Percentiles rank a stretch among this genome's conserved stretches.
Evolutionary conservation across 2,113 vertebrate species (phyloP).

Genomic region (Physeter macrocephalus): DNA sequence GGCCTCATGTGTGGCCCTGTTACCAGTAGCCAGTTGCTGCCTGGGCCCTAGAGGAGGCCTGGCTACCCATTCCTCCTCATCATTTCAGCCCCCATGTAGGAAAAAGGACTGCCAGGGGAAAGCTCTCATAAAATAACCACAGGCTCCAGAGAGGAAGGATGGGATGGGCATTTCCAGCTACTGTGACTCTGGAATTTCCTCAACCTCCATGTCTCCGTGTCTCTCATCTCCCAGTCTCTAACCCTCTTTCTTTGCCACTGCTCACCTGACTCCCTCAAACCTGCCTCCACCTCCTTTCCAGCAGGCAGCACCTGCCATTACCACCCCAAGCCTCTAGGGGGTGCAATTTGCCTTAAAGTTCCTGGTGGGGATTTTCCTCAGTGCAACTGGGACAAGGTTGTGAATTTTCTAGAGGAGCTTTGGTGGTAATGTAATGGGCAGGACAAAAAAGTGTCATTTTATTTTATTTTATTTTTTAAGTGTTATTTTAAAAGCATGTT

Average conservation of each 20-base stretch:
- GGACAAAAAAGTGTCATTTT: not conserved
- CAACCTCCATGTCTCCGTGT: not conserved
- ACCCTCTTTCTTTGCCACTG: not conserved
- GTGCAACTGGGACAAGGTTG: not conserved
- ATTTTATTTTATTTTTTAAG: no score
- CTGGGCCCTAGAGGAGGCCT: not conserved
- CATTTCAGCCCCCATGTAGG: not conserved
- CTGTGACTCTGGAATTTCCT: not conserved
- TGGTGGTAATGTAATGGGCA: not conserved
- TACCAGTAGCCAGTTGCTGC: not conserved
- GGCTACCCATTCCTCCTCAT: not conserved
- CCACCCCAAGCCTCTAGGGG: conserved; percentile 53
- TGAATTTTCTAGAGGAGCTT: conserved; percentile 22
- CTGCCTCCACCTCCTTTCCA: not conserved
- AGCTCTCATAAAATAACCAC: not conserved
- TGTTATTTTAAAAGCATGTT: not conserved
- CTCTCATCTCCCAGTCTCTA: not conserved
- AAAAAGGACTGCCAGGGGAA: not conserved
- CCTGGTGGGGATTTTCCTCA: conserved; percentile 15
- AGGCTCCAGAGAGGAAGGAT: not conserved
- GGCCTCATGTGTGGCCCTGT: not conserved
- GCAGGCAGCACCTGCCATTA: not conserved
- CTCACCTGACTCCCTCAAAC: not conserved
- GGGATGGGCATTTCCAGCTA: not conserved
- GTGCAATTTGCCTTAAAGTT: conserved; percentile 61